Conservation (phyloP, 2,113 vertebrate genomes). For the Odontesthes bonariensis region DNA sequence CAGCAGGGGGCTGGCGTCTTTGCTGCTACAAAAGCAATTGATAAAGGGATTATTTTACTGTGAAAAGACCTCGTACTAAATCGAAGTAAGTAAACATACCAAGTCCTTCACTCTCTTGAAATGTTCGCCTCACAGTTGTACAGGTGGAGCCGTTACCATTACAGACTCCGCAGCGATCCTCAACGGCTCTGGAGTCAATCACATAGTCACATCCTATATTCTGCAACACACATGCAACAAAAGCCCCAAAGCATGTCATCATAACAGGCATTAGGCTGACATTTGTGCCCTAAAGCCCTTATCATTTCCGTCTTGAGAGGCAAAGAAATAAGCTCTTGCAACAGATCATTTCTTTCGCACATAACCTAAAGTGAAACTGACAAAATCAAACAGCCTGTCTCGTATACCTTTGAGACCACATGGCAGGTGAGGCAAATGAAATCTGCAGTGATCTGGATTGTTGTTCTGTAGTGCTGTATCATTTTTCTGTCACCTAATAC, state of each 20-base stretch:
- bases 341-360: not conserved
- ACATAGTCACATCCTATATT: conserved; percentile 93
- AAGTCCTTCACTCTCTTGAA: conserved; percentile 88
- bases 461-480: not conserved
- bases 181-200: conserved; percentile 88
- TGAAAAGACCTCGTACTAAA: no score
- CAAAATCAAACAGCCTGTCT: not conserved
- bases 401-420: not conserved
- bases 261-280: not conserved
- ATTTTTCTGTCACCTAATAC: not conserved
- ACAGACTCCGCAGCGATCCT: conserved; percentile 95
- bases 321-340: not conserved
- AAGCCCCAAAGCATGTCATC: not conserved
- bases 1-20: no score
- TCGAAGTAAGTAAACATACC: conserved; percentile 78
- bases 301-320: not conserved
- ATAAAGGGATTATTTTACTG: no score
- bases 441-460: not conserved
- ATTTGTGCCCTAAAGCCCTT: not conserved
- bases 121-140: conserved; percentile 89
- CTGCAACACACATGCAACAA: conserved; percentile 77
- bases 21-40: no score
- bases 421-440: not conserved
- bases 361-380: not conserved
- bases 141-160: conserved; percentile 92